Conservation (phyloP, 2,797 vertebrate genomes). For the Coluber constrictor region DNA sequence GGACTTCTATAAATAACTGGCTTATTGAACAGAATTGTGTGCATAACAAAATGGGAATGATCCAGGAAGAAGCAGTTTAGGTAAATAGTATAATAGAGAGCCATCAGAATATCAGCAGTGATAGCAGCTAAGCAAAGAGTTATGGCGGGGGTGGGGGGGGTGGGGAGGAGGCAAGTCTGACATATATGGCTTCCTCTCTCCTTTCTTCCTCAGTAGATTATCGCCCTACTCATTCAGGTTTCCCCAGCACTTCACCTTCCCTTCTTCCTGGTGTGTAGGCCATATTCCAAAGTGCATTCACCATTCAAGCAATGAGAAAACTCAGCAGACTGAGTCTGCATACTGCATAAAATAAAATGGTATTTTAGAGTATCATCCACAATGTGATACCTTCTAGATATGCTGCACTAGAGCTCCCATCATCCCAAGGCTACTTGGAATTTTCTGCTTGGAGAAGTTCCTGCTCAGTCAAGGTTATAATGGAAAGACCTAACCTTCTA, state of each 20-base stretch:
- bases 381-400: not conserved
- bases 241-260: not conserved
- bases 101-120: not conserved
- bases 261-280: not conserved
- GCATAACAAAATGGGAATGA: not conserved
- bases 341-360: not conserved
- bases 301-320: not conserved
- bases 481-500: not conserved
- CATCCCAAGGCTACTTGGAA: not conserved
- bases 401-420: not conserved
- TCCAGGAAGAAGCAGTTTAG: not conserved
- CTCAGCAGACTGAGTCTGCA: not conserved
- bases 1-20: not conserved
- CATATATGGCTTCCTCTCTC: not conserved
- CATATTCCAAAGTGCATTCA: not conserved
- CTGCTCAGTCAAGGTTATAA: not conserved
- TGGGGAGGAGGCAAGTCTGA: not conserved
- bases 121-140: not conserved
- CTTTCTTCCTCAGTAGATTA: not conserved
- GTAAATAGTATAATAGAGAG: not conserved
- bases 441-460: not conserved
- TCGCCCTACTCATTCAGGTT: not conserved
- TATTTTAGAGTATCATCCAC: not conserved
- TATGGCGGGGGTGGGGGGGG: not conserved
- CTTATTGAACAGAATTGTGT: not conserved